Conservation (phyloP, 2,113 vertebrate species). For the Lampris incognitus region DNA sequence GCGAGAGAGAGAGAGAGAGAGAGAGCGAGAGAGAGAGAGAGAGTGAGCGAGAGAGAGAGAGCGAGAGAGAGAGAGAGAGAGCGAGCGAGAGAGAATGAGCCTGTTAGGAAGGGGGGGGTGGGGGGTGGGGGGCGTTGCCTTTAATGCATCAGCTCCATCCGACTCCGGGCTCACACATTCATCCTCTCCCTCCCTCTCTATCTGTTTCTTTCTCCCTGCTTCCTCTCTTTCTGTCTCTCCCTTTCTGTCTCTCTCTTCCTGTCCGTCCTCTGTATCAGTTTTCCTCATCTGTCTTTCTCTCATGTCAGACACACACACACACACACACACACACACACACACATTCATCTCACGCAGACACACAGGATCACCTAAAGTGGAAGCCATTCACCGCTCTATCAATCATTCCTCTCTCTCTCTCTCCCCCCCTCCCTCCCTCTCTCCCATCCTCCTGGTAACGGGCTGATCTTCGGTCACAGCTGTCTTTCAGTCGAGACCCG, state of each 20-base stretch:
- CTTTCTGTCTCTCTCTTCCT: slow-evolving; percentile 37
- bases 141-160: slow-evolving; percentile 78
- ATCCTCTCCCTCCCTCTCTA: slow-evolving; percentile 48
- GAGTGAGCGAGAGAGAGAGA: slow-evolving; percentile 49
- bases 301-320: slow-evolving; percentile 50
- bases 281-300: slow-evolving; percentile 25
- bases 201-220: slow-evolving; percentile 17
- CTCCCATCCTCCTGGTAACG: slow-evolving; percentile 68
- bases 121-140: slow-evolving; percentile 66
- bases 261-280: slow-evolving; percentile 47
- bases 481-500: slow-evolving; percentile 59
- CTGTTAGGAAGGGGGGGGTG: background rate
- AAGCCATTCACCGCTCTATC: slow-evolving; percentile 53
- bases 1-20: slow-evolving; percentile 40
- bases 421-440: slow-evolving; percentile 25
- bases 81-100: slow-evolving; percentile 53
- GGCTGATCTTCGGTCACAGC: slow-evolving; percentile 61
- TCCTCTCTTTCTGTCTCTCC: slow-evolving; percentile 18
- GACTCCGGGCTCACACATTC: slow-evolving; percentile 66
- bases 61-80: background rate
- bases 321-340: slow-evolving; percentile 44
- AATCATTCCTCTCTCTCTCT: slow-evolving; percentile 48
- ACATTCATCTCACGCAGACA: slow-evolving; percentile 53
- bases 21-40: background rate
- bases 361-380: slow-evolving; percentile 45